A percentile compares a stretch with the other conserved stretches of the same genome.
phyloP scores from a whole-genome alignment of 2,797 vertebrate genomes.

The Spinus pinus region DNA sequence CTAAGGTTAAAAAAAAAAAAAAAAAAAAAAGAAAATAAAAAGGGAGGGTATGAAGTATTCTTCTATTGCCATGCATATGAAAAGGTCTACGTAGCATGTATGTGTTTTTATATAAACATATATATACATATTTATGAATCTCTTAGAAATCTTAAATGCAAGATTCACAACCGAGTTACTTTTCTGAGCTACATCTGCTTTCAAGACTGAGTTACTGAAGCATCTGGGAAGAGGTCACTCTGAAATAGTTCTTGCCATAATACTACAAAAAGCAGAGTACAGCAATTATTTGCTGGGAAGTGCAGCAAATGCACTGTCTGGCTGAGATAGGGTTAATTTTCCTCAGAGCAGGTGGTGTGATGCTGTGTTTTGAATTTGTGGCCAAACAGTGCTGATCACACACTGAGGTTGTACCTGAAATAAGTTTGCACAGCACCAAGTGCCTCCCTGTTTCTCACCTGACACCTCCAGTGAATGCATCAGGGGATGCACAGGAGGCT shows the following conservation, averaged over 20 bases:
- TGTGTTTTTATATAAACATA: not conserved
- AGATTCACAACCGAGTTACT: not conserved
- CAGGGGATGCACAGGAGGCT: accelerated
- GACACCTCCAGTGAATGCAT: not conserved
- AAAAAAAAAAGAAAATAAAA: not conserved
- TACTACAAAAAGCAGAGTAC: not conserved
- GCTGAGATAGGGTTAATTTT: not conserved
- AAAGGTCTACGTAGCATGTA: accelerated
- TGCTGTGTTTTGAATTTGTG: not conserved
- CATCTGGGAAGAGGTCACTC: not conserved
- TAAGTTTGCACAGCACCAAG: not conserved
- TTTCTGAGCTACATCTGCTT: not conserved
- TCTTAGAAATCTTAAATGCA: not conserved
- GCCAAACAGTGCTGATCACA: not conserved
- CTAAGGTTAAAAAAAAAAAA: not conserved
- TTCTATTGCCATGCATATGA: not conserved
- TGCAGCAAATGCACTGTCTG: not conserved
- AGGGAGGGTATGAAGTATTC: accelerated
- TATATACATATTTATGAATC: not conserved
- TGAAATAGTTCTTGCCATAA: not conserved
- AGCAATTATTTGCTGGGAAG: not conserved
- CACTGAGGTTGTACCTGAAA: not conserved
- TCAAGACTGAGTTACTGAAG: not conserved
- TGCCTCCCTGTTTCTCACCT: not conserved
- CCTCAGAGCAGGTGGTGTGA: not conserved